Conservation (phyloP, 2,113 vertebrate genomes). For the Pelodiscus sinensis region DNA sequence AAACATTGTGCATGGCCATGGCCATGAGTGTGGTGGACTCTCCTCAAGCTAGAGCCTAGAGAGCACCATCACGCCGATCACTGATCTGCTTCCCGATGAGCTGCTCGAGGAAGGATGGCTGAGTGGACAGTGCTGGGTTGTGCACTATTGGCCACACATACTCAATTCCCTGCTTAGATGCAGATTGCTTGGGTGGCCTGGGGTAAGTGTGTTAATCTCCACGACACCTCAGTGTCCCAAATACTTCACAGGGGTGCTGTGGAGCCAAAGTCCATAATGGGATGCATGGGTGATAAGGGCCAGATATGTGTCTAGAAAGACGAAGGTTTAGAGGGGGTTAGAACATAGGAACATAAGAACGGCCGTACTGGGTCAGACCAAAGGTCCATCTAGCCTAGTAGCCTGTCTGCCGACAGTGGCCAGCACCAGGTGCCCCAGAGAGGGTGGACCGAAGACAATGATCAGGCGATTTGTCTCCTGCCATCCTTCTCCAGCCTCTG, state of each 20-base stretch:
- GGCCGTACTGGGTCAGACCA: no score
- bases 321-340: background rate
- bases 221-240: background rate
- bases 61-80: background rate
- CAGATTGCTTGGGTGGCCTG: background rate
- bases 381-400: no score
- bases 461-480: no score
- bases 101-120: background rate
- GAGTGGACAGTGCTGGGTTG: background rate
- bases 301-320: background rate
- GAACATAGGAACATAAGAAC: no score
- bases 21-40: background rate
- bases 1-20: background rate
- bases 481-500: no score
- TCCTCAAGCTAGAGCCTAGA: background rate
- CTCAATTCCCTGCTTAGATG: background rate
- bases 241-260: background rate
- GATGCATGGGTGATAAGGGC: background rate
- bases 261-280: background rate
- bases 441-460: no score
- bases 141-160: background rate
- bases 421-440: no score
- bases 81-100: background rate
- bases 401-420: no score
- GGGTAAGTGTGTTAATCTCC: background rate